phyloP scores from a whole-genome alignment of 2,888 invertebrate genomes.

The Spodoptera littoralis region DNA sequence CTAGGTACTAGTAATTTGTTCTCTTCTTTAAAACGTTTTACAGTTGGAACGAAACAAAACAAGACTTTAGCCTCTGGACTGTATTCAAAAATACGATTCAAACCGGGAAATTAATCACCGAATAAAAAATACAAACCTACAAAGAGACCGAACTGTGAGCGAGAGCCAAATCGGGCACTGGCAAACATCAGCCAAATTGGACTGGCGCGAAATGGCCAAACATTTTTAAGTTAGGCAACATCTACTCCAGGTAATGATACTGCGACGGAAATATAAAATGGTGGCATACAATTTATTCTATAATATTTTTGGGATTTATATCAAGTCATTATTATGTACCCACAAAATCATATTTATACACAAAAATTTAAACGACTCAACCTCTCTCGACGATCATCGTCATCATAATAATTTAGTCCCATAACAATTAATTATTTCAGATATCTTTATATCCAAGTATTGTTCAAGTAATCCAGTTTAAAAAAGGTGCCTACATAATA shows the following conservation, averaged over 20 bases:
- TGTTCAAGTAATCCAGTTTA: no score
- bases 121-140: conserved; percentile 30
- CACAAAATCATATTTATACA: no score
- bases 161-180: conserved; percentile 50
- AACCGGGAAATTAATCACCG: conserved; percentile 34
- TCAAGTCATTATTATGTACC: no score
- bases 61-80: conserved; percentile 18
- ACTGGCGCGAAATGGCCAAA: conserved; percentile 34
- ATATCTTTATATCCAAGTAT: no score
- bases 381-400: no score
- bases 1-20: no score
- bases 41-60: not conserved
- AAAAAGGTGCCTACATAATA: no score
- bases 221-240: conserved; percentile 35
- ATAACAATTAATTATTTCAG: no score
- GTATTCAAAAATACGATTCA: conserved; percentile 39
- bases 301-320: no score
- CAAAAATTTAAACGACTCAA: no score
- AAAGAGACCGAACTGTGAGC: conserved; percentile 40
- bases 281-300: no score
- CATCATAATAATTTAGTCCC: no score
- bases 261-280: conserved; percentile 8
- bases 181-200: conserved; percentile 52
- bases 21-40: not conserved
- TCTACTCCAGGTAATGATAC: conserved; percentile 28